A percentile compares a stretch with the other conserved stretches of the same genome.
Evolutionary conservation across 2,113 vertebrate genomes (phyloP).

Genomic region (Acrocephalus arundinaceus): DNA sequence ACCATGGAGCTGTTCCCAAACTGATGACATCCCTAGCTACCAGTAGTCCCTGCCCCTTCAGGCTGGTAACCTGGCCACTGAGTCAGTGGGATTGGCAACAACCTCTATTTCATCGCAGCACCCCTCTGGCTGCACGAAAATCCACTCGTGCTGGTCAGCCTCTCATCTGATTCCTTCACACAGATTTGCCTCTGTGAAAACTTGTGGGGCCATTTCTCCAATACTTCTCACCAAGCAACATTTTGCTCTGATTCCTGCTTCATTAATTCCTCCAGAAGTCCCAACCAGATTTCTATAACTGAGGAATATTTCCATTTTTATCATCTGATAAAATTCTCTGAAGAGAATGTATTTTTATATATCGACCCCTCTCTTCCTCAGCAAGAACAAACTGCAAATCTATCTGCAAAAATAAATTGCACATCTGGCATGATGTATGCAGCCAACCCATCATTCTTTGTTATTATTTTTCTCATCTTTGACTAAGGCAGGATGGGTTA

Average conservation of each 20-base stretch:
- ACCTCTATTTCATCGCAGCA: rapidly evolving
- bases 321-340: background rate
- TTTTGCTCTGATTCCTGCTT: background rate
- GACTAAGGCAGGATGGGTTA: background rate
- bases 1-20: background rate
- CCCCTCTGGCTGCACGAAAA: rapidly evolving
- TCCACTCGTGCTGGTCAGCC: background rate
- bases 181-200: background rate
- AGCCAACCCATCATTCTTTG: background rate
- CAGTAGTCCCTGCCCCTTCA: background rate
- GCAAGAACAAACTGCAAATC: rapidly evolving
- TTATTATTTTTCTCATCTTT: background rate
- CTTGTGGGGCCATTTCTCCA: background rate
- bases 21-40: rapidly evolving
- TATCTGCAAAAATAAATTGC: background rate
- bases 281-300: background rate
- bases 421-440: rapidly evolving
- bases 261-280: background rate
- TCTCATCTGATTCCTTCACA: background rate
- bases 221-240: background rate
- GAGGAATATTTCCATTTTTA: background rate
- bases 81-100: background rate
- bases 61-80: background rate
- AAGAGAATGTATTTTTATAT: background rate
- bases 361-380: background rate